phyloP scores from a whole-genome alignment of 2,113 vertebrate genomes.

The Ageneiosus marmoratus region DNA sequence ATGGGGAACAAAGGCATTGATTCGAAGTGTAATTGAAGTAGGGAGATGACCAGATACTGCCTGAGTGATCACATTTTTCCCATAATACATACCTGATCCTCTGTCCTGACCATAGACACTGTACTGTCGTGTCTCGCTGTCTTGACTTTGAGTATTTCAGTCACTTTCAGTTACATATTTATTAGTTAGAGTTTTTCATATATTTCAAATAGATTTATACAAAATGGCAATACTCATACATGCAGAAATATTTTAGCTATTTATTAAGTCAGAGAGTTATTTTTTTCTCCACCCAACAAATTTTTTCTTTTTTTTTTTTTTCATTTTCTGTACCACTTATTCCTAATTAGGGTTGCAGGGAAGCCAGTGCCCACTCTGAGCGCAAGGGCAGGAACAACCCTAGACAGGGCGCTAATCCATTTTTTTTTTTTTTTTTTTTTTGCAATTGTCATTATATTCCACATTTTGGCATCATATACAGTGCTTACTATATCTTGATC shows the following conservation, averaged over 20 bases:
- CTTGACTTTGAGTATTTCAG: constrained; percentile 26
- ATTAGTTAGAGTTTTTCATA: neutral
- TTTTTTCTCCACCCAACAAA: no score
- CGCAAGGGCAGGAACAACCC: no score
- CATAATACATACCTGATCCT: constrained; percentile 35
- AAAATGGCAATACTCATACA: neutral
- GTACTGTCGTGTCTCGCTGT: neutral
- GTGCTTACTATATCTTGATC: neutral
- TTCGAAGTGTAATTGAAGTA: constrained; percentile 40
- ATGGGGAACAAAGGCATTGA: constrained; percentile 38
- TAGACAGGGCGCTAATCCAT: no score
- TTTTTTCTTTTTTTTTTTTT: neutral
- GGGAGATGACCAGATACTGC: constrained; percentile 26
- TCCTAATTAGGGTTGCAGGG: no score
- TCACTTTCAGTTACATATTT: constrained; percentile 35
- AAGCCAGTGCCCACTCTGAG: no score
- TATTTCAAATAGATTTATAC: neutral
- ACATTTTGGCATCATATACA: neutral
- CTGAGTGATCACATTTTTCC: constrained; percentile 18
- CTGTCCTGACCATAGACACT: constrained; percentile 34
- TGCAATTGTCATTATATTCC: no score
- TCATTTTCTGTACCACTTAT: no score
- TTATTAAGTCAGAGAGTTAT: neutral
- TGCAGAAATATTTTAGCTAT: neutral
- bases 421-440: no score